Percentiles rank a stretch among this genome's conserved stretches.
These are phyloP conservation scores for Octomys mimax DNA, from an alignment of 2,797 vertebrate genomes.

Conservation along the genomic window DNA sequence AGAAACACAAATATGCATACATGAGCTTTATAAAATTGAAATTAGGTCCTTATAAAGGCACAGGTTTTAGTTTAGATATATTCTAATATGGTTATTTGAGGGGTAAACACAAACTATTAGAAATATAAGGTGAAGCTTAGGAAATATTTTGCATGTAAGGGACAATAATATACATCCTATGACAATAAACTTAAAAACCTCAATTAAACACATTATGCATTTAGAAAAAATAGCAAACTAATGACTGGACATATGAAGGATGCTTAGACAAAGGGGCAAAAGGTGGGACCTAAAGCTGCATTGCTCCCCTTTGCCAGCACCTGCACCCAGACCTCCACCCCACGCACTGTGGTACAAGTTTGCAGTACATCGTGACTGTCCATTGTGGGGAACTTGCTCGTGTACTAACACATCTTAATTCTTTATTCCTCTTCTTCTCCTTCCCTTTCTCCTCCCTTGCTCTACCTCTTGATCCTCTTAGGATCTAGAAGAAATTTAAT, in stretches of 20 bases:
- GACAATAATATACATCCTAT: neutral
- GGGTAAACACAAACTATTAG: neutral
- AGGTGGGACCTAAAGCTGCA: neutral
- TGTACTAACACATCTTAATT: neutral
- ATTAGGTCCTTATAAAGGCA: neutral
- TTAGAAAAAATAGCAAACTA: neutral
- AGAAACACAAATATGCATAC: conserved; percentile 31
- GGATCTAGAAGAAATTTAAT: neutral
- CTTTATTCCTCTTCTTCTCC: neutral
- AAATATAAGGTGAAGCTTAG: neutral
- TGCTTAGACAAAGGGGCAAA: neutral
- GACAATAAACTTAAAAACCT: conserved; percentile 31
- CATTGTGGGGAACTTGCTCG: neutral
- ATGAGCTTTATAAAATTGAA: neutral
- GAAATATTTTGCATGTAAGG: neutral
- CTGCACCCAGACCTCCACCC: neutral
- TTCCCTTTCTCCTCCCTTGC: too few relatives aligned
- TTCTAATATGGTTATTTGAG: neutral
- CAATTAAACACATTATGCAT: neutral
- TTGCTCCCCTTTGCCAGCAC: neutral
- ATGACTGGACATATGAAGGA: neutral
- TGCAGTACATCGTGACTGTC: neutral
- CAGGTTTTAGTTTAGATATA: neutral
- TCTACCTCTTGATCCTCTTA: neutral
- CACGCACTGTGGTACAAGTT: neutral